Evolutionary conservation across 2,113 vertebrate species (phyloP).

Genomic region (Fulica atra): DNA sequence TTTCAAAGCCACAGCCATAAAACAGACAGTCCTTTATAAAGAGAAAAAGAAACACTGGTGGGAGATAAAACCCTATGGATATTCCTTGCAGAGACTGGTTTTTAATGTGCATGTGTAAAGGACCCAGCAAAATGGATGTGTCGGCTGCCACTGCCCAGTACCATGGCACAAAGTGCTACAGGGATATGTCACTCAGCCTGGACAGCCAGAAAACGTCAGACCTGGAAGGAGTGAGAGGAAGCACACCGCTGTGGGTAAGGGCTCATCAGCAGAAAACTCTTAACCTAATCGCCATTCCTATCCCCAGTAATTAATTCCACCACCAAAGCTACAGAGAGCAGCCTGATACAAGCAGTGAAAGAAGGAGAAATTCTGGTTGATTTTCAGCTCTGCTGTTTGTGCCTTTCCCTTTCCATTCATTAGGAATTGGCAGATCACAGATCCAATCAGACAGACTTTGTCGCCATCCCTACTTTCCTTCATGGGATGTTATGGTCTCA

Average conservation of each 20-base stretch:
- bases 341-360: not conserved
- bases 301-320: not conserved
- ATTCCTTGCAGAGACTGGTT: not conserved
- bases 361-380: not conserved
- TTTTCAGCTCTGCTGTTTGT: not conserved
- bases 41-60: not conserved
- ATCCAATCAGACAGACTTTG: not conserved
- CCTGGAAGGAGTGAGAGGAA: not conserved
- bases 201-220: not conserved
- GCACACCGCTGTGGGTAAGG: not conserved
- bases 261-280: not conserved
- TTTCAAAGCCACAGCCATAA: slow-evolving; percentile 42
- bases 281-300: not conserved
- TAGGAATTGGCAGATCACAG: not conserved
- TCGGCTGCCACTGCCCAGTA: not conserved
- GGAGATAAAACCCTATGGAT: not conserved
- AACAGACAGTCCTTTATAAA: slow-evolving; percentile 1
- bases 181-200: not conserved
- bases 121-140: not conserved
- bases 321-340: not conserved
- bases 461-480: not conserved
- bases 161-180: not conserved
- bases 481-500: not conserved
- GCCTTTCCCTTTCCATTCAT: not conserved
- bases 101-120: not conserved